These are phyloP conservation scores for Hexactinellida sp. DNA, from an alignment of 37 sponge, comb jelly and placozoan species.

Conservation along the genomic window DNA sequence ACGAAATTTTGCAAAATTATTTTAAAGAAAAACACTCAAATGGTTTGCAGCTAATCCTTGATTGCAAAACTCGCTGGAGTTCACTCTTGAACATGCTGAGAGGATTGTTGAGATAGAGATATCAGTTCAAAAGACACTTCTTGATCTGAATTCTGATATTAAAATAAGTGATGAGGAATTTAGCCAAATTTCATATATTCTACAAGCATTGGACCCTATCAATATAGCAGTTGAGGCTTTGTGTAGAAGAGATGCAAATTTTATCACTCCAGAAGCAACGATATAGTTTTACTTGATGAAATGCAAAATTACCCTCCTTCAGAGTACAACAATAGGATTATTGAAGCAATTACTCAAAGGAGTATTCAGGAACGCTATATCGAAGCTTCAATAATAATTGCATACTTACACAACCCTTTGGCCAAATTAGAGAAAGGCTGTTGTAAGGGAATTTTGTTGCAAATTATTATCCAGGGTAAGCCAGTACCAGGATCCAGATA, in stretches of 20 bases:
- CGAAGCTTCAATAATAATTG: background rate
- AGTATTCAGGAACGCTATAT: conserved; percentile 13
- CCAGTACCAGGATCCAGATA: conserved; percentile 12
- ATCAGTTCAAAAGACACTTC: conserved; percentile 7
- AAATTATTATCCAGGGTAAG: background rate
- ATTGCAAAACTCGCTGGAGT: conserved; percentile 16
- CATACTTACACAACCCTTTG: conserved; percentile 15
- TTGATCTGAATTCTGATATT: conserved; percentile 18
- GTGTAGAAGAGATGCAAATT: conserved; percentile 12
- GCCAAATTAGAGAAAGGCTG: background rate
- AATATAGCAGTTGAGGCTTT: conserved; percentile 8
- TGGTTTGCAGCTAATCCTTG: conserved; percentile 18
- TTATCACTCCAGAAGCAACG: conserved; percentile 7
- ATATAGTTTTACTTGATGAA: background rate
- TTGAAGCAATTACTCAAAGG: conserved; percentile 7
- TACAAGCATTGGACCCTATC: conserved; percentile 17
- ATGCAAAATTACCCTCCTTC: conserved; percentile 17
- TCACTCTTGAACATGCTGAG: conserved; percentile 13
- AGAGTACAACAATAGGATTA: conserved; percentile 8
- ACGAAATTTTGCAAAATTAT: background rate
- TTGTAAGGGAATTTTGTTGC: conserved; percentile 1
- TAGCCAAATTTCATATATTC: background rate
- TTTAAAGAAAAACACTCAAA: background rate
- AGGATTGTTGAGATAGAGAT: conserved; percentile 6
- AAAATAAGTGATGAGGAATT: background rate